Conservation (phyloP, 2,113 vertebrate species). For the Aspidoscelis tigris region DNA sequence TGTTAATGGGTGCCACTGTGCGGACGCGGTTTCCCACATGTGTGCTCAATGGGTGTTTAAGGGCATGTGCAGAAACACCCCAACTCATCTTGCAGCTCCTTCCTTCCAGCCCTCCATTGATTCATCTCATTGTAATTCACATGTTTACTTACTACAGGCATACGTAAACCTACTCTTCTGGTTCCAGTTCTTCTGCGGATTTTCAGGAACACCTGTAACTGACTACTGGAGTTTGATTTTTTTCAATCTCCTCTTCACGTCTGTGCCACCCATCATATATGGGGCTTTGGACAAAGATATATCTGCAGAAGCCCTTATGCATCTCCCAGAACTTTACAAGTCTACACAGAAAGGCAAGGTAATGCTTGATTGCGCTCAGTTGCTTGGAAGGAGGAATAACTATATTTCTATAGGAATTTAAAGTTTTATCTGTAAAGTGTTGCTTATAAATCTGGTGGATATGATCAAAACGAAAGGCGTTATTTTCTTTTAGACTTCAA, state of each 20-base stretch:
- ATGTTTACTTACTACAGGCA: constrained; percentile 70
- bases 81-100: background rate
- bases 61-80: background rate
- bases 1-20: too few relatives aligned
- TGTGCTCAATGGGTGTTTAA: too few relatives aligned
- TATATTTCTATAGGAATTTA: background rate
- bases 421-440: background rate
- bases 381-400: background rate
- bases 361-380: background rate
- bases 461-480: background rate
- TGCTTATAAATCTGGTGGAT: constrained; percentile 9
- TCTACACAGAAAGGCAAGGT: constrained; percentile 77
- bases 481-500: constrained; percentile 8
- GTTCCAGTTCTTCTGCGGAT: constrained; percentile 86
- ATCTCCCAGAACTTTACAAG: constrained; percentile 78
- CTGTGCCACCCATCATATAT: constrained; percentile 79
- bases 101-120: background rate
- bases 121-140: background rate
- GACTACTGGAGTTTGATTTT: constrained; percentile 85
- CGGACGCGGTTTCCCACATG: too few relatives aligned
- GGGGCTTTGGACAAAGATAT: constrained; percentile 81
- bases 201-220: constrained; percentile 84
- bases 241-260: constrained; percentile 86
- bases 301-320: constrained; percentile 76
- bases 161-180: constrained; percentile 85